phyloP scores from a whole-genome alignment of 1,140 invertebrate species.

The Sarcophaga bullata region DNA sequence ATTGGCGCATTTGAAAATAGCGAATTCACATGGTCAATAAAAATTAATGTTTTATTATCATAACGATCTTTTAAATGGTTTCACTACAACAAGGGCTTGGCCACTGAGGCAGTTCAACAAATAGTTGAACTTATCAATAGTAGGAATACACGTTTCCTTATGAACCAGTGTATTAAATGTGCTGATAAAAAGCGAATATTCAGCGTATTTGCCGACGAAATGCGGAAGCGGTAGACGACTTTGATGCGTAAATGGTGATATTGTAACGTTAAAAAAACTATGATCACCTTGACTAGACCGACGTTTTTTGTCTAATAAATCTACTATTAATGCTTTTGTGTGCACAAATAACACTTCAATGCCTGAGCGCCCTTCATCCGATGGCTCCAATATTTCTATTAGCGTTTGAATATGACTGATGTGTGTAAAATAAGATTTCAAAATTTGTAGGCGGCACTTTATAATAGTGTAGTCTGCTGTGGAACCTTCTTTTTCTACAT shows the following conservation, averaged over 20 bases:
- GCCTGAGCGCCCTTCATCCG: not conserved
- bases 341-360: not conserved
- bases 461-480: not conserved
- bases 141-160: no score
- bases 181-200: constrained; percentile 30
- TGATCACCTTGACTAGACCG: not conserved
- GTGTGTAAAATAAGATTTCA: not conserved
- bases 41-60: constrained; percentile 43
- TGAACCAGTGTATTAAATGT: constrained; percentile 31
- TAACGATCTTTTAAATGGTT: constrained; percentile 32
- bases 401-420: not conserved
- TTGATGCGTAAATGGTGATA: not conserved
- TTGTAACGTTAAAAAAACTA: not conserved
- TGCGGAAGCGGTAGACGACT: not conserved
- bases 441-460: not conserved
- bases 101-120: constrained; percentile 27
- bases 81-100: not conserved
- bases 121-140: not conserved
- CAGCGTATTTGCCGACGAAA: constrained; percentile 25
- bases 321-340: not conserved
- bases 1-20: not conserved
- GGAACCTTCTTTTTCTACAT: not conserved
- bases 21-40: constrained; percentile 23
- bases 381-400: not conserved
- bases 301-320: constrained; percentile 25